Evolutionary conservation across 2,113 vertebrate species (phyloP), one percentile per base, ranked within the genome.

Genomic region (Stegastes partitus): DNA sequence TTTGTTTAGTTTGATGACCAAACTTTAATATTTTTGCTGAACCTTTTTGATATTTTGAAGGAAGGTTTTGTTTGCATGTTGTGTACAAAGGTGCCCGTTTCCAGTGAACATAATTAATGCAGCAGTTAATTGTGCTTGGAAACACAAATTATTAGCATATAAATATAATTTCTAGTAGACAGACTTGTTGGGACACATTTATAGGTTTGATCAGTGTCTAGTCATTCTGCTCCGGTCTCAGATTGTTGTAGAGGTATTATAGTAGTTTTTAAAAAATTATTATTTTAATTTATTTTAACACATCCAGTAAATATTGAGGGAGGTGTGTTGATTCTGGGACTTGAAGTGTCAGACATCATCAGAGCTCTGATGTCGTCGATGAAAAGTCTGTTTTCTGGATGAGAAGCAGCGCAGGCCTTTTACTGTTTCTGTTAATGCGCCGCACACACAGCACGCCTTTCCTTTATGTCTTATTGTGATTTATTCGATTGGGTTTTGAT

Each of bases 391-490:
- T 45, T 59, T 47, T 23, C 28, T 37, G 5, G 8, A 31, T 50
- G 51, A 15, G 4, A 4, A 3, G 16, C 31, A 51, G 44, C 25
- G 1, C 19, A 63, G 19, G 63, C 57, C 37, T 16, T 65, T 64
- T 9, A 51, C 39, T 15, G 3, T 42, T 42, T 2, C 2, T 15
- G 39, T 42, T 15, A 42, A 39, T 50, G 49, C 11, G 50, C 4
- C 34, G n/a, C 4, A 2, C 39, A 23, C 34, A 23, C 45, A 59
- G 23, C 50, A 55, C n/a, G 26, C 10, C 26, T 51, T 21, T 54
- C 45, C 12, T 58, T 63, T 34, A 66, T 68, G 23, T 61, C 74
- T 58, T 45, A 39, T 75, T 21, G 21, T 57, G 21, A 78, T 65
- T 64, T 21, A 45, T 65, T 49, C 42, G 51, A 59, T 58, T 64